A percentile compares a stretch with the other conserved stretches of the same genome.
These are phyloP conservation scores for Proisotoma minuta DNA, from an alignment of 2,888 invertebrate genomes.

Conservation along the genomic window DNA sequence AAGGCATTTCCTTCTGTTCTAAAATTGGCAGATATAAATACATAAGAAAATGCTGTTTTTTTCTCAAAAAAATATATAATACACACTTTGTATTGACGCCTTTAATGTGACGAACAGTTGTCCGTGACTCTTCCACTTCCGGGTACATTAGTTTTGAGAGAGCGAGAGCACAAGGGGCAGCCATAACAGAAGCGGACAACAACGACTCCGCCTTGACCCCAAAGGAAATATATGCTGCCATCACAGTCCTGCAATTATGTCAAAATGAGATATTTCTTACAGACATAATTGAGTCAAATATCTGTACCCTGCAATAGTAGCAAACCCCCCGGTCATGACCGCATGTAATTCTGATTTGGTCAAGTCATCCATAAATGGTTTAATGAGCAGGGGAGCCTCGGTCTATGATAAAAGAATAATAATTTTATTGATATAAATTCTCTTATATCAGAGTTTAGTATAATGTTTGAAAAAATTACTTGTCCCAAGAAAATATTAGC, in stretches of 20 bases:
- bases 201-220: slow-evolving; percentile 83
- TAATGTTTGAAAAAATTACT: slow-evolving; percentile 56
- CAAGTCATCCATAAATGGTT: slow-evolving; percentile 76
- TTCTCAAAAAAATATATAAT: not conserved
- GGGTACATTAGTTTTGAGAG: slow-evolving; percentile 87
- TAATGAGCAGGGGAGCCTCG: slow-evolving; percentile 82
- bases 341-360: slow-evolving; percentile 90
- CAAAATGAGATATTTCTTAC: too few relatives aligned
- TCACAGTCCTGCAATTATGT: slow-evolving; percentile 71
- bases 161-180: slow-evolving; percentile 71
- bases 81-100: slow-evolving; percentile 42
- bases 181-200: slow-evolving; percentile 91
- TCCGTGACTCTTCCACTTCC: slow-evolving; percentile 75
- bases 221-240: slow-evolving; percentile 87
- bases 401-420: slow-evolving; percentile 62
- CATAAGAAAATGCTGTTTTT: not conserved
- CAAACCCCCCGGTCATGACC: slow-evolving; percentile 90
- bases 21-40: slow-evolving; percentile 43
- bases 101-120: slow-evolving; percentile 69
- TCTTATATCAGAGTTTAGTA: not conserved
- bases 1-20: slow-evolving; percentile 78
- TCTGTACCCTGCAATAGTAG: slow-evolving; percentile 77
- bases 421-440: not conserved
- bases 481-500: slow-evolving; percentile 92
- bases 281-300: not conserved